A percentile compares a stretch with the other conserved stretches of the same genome.
Conservation (phyloP, 2,888 invertebrate genomes). For the Notodonta ziczac region DNA sequence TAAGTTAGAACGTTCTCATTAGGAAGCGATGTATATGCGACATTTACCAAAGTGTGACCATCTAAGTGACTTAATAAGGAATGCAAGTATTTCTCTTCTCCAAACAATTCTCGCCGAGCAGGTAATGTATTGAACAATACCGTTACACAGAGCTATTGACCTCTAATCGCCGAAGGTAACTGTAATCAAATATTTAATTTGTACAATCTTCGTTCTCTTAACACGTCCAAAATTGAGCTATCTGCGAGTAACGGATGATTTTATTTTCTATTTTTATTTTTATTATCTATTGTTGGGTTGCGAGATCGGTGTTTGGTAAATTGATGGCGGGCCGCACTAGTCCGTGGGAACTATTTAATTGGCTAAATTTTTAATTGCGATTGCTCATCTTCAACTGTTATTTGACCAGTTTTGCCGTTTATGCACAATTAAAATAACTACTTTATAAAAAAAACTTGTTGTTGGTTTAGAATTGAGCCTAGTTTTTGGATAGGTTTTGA, state of each 20-base stretch:
- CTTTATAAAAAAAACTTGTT: too few species aligned
- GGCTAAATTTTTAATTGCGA: conserved; percentile 11
- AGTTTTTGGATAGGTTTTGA: too few species aligned
- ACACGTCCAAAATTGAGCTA: conserved; percentile 58
- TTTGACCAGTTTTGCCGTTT: not conserved
- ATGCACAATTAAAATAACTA: not conserved
- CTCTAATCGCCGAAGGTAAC: conserved; percentile 73
- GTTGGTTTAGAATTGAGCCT: too few species aligned
- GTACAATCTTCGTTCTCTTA: conserved; percentile 54
- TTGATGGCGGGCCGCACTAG: not conserved
- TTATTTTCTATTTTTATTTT: conserved; percentile 27
- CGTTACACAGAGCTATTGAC: conserved; percentile 63
- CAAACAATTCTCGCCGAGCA: conserved; percentile 15
- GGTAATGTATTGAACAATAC: conserved; percentile 47
- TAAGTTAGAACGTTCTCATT: too few species aligned
- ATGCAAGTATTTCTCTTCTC: conserved; percentile 6
- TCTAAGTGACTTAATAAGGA: not conserved
- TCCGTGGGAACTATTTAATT: conserved; percentile 4
- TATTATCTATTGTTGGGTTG: conserved; percentile 23
- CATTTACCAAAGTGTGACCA: too few species aligned
- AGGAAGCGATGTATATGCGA: too few species aligned
- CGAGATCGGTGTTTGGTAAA: conserved; percentile 9
- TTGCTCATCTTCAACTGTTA: not conserved
- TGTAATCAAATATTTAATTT: conserved; percentile 77
- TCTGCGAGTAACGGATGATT: conserved; percentile 40